phyloP scores from a whole-genome alignment of 2,888 invertebrate genomes.

The Lasius fuliginosus region DNA sequence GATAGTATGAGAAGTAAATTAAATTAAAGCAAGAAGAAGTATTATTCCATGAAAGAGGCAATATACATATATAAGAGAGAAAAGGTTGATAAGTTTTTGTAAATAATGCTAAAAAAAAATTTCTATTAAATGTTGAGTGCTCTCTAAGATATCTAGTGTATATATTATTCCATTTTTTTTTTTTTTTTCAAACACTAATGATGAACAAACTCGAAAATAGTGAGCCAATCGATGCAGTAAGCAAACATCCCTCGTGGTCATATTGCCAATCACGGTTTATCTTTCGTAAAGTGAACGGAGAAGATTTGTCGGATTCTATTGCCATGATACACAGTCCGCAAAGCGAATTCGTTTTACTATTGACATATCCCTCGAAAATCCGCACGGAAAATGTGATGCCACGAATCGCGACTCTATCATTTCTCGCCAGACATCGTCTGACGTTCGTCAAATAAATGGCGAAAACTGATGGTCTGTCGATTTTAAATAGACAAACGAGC shows the following conservation, averaged over 20 bases:
- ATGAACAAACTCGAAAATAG: conserved; percentile 11
- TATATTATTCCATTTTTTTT: neutral
- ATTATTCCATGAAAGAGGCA: neutral
- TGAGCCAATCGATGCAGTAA: conserved; percentile 11
- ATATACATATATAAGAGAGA: neutral
- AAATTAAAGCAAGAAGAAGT: neutral
- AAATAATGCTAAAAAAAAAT: neutral
- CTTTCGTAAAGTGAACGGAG: conserved; percentile 25
- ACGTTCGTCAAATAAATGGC: neutral
- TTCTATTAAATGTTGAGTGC: neutral
- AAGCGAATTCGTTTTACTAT: conserved; percentile 19
- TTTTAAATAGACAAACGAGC: conserved; percentile 1
- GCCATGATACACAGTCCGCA: neutral
- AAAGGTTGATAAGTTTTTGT: neutral
- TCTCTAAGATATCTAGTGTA: neutral
- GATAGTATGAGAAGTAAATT: conserved; percentile 14
- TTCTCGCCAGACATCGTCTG: neutral
- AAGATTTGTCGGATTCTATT: conserved; percentile 19
- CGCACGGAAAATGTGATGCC: neutral
- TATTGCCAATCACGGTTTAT: conserved; percentile 18
- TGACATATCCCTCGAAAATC: conserved; percentile 8
- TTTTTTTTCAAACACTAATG: conserved; percentile 3
- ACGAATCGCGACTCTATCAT: neutral
- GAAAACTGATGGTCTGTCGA: neutral
- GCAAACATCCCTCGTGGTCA: conserved; percentile 10